A percentile compares a stretch with the other conserved stretches of the same genome.
phyloP scores from a whole-genome alignment of 1,140 invertebrate species.

The Drosophila nannoptera region DNA sequence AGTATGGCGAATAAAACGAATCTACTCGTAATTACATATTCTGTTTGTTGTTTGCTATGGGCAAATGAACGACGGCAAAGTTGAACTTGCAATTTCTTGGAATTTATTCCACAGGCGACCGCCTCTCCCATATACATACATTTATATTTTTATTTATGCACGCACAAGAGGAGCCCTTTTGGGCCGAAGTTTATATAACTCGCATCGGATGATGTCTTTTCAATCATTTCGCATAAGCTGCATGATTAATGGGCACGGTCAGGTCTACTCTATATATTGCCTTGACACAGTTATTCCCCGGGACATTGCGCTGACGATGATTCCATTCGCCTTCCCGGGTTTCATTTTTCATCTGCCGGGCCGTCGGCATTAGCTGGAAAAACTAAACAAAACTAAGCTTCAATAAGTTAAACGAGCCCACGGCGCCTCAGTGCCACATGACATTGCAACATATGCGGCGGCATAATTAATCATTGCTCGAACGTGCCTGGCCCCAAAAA shows the following conservation, averaged over 20 bases:
- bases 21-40: conserved; percentile 20
- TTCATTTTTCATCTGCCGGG: conserved; percentile 60
- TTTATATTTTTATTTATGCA: conserved; percentile 7
- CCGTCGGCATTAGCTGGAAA: conserved; percentile 35
- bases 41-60: conserved; percentile 29
- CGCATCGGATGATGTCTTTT: conserved; percentile 49
- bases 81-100: conserved; percentile 1
- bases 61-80: conserved; percentile 1
- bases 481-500: conserved; percentile 52
- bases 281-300: conserved; percentile 40
- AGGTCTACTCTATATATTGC: conserved; percentile 41
- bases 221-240: conserved; percentile 66
- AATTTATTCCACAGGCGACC: background rate
- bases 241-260: conserved; percentile 59
- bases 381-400: conserved; percentile 60
- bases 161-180: conserved; percentile 1
- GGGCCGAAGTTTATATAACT: background rate
- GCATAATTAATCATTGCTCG: conserved; percentile 69
- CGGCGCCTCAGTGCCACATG: conserved; percentile 42
- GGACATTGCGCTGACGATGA: conserved; percentile 17
- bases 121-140: background rate
- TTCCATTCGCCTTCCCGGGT: conserved; percentile 22
- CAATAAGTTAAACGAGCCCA: conserved; percentile 49
- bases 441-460: conserved; percentile 68
- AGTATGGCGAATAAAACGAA: conserved; percentile 9